Conservation (phyloP, 2,797 vertebrate species). For the Sparidentex hasta region DNA sequence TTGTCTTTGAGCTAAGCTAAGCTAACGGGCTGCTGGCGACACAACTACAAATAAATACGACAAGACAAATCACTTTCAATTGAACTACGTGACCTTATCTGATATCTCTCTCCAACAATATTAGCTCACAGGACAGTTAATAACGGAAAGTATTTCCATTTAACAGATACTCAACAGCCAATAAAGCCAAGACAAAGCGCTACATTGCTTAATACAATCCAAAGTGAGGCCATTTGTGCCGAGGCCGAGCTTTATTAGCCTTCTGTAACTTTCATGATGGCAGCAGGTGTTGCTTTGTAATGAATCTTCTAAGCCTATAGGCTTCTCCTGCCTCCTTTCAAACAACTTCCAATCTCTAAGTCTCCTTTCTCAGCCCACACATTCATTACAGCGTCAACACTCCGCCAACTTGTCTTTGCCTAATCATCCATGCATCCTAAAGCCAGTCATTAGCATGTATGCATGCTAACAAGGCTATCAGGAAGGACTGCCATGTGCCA, state of each 20-base stretch:
- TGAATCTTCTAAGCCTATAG: neutral
- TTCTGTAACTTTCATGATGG: neutral
- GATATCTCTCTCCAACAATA: neutral
- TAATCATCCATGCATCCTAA: constrained; percentile 62
- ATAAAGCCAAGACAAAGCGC: neutral
- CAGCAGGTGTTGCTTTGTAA: constrained; percentile 23
- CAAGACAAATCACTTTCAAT: too few relatives aligned
- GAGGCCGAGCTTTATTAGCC: neutral
- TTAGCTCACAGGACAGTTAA: neutral
- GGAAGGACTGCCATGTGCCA: constrained; percentile 37
- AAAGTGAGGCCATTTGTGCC: too few relatives aligned
- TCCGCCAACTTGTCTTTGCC: constrained; percentile 38
- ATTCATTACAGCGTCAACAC: constrained; percentile 42
- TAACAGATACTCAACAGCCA: neutral
- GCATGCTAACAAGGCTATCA: constrained; percentile 66
- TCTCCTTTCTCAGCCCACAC: constrained; percentile 34
- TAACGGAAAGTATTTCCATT: neutral
- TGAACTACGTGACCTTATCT: too few relatives aligned
- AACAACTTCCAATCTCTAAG: constrained; percentile 29
- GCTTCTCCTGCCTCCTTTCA: constrained; percentile 5
- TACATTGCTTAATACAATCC: neutral
- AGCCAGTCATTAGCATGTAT: constrained; percentile 62
- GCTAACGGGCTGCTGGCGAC: neutral
- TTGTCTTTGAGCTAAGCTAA: neutral
- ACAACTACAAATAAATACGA: neutral